phyloP scores from a whole-genome alignment of 2,888 invertebrate species.

The Agrypnus murinus region DNA sequence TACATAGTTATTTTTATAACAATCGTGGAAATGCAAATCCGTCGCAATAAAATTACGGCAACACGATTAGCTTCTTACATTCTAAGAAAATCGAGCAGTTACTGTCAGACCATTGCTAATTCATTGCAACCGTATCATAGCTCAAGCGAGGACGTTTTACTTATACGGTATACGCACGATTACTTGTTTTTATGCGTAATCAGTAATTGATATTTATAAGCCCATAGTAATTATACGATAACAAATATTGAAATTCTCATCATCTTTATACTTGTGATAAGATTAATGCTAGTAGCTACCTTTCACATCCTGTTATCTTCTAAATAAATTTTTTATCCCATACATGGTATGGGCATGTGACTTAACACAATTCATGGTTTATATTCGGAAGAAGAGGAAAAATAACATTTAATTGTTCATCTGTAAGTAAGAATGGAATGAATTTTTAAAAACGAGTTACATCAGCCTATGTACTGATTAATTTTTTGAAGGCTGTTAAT shows the following conservation, averaged over 20 bases:
- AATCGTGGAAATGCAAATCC: slow-evolving; percentile 61
- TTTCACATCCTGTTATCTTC: no score
- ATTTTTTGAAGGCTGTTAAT: slow-evolving; percentile 50
- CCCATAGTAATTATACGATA: slow-evolving; percentile 44
- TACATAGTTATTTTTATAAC: slow-evolving; percentile 30
- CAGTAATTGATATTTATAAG: slow-evolving; percentile 53
- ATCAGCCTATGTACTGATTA: slow-evolving; percentile 25
- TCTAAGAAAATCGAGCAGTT: slow-evolving; percentile 64
- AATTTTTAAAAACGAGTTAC: slow-evolving; percentile 30
- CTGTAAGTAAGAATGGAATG: slow-evolving; percentile 6
- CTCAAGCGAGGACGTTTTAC: slow-evolving; percentile 64
- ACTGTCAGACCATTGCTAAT: slow-evolving; percentile 66
- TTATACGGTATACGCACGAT: slow-evolving; percentile 64
- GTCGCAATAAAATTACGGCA: slow-evolving; percentile 62
- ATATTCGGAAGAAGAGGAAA: no score
- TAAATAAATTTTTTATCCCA: no score
- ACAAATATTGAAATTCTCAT: slow-evolving; percentile 36
- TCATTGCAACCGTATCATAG: slow-evolving; percentile 63
- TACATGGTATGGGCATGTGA: no score
- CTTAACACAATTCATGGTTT: no score
- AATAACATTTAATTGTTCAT: neutral
- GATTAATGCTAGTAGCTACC: no score
- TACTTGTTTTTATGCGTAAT: slow-evolving; percentile 62
- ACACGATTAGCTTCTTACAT: slow-evolving; percentile 64
- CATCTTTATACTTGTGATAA: no score